Base-by-base conservation (phyloP, 1,140 invertebrate species). In the Agraylea sexmaculata region DNA sequence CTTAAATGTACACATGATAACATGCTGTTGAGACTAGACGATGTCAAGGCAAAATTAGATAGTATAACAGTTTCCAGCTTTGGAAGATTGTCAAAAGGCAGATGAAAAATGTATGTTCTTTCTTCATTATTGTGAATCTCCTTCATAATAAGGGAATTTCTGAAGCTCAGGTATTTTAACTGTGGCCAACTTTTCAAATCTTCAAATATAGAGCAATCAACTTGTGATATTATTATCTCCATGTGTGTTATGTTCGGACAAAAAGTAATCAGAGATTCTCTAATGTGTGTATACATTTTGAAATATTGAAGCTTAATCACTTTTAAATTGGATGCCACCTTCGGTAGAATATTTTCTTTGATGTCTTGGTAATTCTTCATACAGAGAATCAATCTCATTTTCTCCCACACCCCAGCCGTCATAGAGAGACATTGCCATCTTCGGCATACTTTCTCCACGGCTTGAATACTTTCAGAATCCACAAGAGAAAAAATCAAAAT, bases 171-270 rank as follows among this genome's bases (percentile, higher is more conserved):
- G 51, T 66, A 66, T 46, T 64, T 64, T 31, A 68, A 53, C 46
- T 66, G 60, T 22, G 65, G 65, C 65, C 65, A 66, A 42, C 59
- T 42, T 23, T 57, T 55, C 25, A 68, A 50, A 52, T 68, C 65
- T 53, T 66, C 60, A 55, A 68, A 66, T 43, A 68, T 68, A 55
- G 58, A 62, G 43, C 59, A 59, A 46, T 66, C 62, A 40, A 68
- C 64, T 55, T 64, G 62, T 40, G 65, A 68, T 59, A 68, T 66
- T 43, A 62, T 65, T 57, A 68, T 68, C 60, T 68, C 65, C 60
- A 68, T 51, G 50, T 64, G 59, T 48, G 64, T 68, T 43, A 68
- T 53, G 52, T 68, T 68, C 23, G 65, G 65, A 40, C 65, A 68
- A 45, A 63, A 60, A 29, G 55, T 62, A 40, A 63, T 66, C 37